Evolutionary conservation across 2,113 vertebrate species (phyloP).

Genomic region (Chloropsis cyanopogon): DNA sequence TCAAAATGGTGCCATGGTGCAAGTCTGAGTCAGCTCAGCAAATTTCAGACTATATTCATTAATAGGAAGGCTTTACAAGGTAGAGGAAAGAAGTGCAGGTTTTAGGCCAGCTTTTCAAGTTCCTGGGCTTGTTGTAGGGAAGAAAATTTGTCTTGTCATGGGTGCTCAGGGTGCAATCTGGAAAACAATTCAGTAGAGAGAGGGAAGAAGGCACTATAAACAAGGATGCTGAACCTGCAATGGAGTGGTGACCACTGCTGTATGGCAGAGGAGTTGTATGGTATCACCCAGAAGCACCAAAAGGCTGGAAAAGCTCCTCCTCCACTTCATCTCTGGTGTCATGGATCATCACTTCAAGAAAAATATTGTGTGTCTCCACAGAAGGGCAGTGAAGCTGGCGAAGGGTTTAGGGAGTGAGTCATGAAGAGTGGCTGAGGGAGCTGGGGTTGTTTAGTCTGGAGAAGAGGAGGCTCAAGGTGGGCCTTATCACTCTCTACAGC

Average conservation of each 20-base stretch:
- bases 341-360: background rate
- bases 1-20: background rate
- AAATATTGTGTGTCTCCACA: background rate
- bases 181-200: background rate
- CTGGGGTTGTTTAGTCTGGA: background rate
- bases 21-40: background rate
- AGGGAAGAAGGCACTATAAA: background rate
- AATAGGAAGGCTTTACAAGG: background rate
- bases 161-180: background rate
- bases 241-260: background rate
- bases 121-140: background rate
- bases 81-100: background rate
- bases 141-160: background rate
- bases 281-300: too few relatives aligned
- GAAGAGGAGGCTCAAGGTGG: background rate
- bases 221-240: background rate
- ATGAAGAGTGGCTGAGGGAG: background rate
- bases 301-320: background rate
- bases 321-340: background rate
- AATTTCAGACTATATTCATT: background rate
- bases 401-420: background rate
- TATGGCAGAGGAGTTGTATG: background rate
- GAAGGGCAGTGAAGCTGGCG: rapidly evolving
- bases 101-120: background rate
- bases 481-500: background rate